Evolutionary conservation across 2,888 invertebrate species (phyloP).

Genomic region (Hydropsyche betteni): DNA sequence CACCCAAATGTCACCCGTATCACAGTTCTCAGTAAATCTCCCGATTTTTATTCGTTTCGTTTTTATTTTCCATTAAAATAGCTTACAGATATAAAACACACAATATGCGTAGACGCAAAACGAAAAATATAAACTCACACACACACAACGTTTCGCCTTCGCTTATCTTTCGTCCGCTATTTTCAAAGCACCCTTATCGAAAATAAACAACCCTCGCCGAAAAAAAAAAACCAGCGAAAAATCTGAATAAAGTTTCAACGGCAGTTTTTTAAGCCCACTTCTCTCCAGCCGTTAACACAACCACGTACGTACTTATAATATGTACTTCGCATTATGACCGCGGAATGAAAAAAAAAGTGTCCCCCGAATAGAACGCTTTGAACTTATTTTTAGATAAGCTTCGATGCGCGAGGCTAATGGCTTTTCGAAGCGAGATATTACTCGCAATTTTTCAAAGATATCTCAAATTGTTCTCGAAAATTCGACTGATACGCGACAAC

Average conservation of each 20-base stretch:
- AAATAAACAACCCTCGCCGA: slow-evolving; percentile 12
- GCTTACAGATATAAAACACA: too few species aligned
- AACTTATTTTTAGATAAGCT: slow-evolving; percentile 35
- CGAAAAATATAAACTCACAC: too few species aligned
- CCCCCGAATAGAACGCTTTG: background rate
- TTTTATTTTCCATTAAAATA: too few species aligned
- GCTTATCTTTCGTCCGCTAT: too few species aligned
- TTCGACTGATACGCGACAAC: too few species aligned
- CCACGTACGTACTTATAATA: background rate
- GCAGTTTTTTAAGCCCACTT: slow-evolving; percentile 7
- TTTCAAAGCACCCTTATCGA: background rate
- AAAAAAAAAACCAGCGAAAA: slow-evolving; percentile 1
- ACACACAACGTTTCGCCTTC: too few species aligned
- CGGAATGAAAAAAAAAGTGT: background rate
- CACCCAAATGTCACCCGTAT: too few species aligned
- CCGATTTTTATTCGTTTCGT: too few species aligned
- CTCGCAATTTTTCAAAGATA: slow-evolving; percentile 14
- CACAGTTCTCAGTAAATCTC: too few species aligned
- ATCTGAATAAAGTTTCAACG: slow-evolving; percentile 3
- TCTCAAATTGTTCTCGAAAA: background rate
- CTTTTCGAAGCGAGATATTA: slow-evolving; percentile 11
- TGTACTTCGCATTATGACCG: background rate
- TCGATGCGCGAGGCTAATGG: slow-evolving; percentile 22
- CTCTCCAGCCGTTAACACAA: background rate
- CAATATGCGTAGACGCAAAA: too few species aligned